Evolutionary conservation across 2,797 vertebrate genomes (phyloP).

Genomic region (Protonibea diacanthus): DNA sequence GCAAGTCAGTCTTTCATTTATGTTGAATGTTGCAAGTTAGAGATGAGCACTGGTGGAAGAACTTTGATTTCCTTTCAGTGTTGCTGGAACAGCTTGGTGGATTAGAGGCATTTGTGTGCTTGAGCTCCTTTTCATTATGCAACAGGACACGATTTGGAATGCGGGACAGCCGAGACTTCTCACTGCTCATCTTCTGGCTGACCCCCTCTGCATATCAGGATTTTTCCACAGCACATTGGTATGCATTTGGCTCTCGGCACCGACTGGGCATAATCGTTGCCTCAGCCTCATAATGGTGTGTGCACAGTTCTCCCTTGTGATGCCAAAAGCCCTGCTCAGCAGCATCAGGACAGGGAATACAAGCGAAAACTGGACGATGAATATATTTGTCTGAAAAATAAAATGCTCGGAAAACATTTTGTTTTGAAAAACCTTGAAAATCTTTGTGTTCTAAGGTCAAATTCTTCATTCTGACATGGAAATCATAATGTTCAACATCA

Average conservation of each 20-base stretch:
- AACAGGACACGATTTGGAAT: conserved; percentile 31
- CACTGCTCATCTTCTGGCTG: conserved; percentile 46
- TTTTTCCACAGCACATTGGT: conserved; percentile 52
- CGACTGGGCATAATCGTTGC: conserved; percentile 39
- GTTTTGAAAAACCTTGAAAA: background rate
- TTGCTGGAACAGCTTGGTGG: conserved; percentile 12
- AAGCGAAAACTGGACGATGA: conserved; percentile 3
- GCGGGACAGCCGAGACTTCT: conserved; percentile 26
- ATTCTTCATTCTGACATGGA: background rate
- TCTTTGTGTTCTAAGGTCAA: background rate
- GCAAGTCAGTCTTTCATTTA: background rate
- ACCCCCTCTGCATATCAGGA: conserved; percentile 48
- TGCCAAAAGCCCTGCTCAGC: conserved; percentile 29
- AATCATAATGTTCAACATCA: conserved; percentile 11
- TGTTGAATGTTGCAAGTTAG: conserved; percentile 2
- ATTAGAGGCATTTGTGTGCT: conserved; percentile 29
- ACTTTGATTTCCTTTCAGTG: conserved; percentile 27
- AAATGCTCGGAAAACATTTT: background rate
- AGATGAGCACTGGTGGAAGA: background rate
- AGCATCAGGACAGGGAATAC: conserved; percentile 6
- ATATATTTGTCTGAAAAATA: conserved; percentile 12
- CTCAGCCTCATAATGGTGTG: conserved; percentile 48
- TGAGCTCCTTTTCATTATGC: conserved; percentile 36
- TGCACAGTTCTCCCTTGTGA: conserved; percentile 22
- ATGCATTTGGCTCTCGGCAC: conserved; percentile 46